Conservation (phyloP, 1,140 invertebrate genomes). For the Pararge aegeria region DNA sequence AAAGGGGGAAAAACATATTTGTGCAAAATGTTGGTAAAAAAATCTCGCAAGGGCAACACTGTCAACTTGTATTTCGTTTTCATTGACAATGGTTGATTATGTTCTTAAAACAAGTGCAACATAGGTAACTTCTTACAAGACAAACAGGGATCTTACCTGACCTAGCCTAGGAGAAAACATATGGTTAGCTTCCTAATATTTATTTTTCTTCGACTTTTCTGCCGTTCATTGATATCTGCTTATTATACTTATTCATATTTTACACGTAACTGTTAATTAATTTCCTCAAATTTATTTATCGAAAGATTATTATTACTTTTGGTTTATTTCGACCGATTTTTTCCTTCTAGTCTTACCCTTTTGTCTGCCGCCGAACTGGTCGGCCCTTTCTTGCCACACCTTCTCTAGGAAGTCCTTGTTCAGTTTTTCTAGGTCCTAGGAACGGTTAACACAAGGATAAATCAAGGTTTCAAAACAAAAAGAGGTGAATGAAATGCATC, state of each 20-base stretch:
- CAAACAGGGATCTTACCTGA: neutral
- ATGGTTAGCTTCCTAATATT: too few relatives aligned
- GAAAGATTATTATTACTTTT: neutral
- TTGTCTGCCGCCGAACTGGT: slow-evolving; percentile 92
- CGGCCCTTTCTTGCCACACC: slow-evolving; percentile 91
- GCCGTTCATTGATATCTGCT: too few relatives aligned
- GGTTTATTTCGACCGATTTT: neutral
- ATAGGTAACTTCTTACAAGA: neutral
- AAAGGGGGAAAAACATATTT: neutral
- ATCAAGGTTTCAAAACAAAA: slow-evolving; percentile 26
- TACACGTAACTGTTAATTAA: too few relatives aligned
- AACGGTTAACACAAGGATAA: slow-evolving; percentile 67
- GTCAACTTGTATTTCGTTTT: neutral
- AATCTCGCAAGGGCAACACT: neutral
- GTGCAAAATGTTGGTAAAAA: neutral
- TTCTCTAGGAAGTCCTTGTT: slow-evolving; percentile 92
- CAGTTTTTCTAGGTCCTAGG: slow-evolving; percentile 90
- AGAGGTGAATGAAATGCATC: slow-evolving; percentile 16
- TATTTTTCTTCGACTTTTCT: too few relatives aligned
- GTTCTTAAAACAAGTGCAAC: neutral
- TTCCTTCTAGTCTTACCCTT: slow-evolving; percentile 84
- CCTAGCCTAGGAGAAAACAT: too few relatives aligned
- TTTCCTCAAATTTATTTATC: too few relatives aligned
- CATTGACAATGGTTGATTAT: neutral
- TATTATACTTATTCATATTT: too few relatives aligned